Evolutionary conservation across 2,113 vertebrate genomes (phyloP).

Genomic region (Edolisoma coerulescens): DNA sequence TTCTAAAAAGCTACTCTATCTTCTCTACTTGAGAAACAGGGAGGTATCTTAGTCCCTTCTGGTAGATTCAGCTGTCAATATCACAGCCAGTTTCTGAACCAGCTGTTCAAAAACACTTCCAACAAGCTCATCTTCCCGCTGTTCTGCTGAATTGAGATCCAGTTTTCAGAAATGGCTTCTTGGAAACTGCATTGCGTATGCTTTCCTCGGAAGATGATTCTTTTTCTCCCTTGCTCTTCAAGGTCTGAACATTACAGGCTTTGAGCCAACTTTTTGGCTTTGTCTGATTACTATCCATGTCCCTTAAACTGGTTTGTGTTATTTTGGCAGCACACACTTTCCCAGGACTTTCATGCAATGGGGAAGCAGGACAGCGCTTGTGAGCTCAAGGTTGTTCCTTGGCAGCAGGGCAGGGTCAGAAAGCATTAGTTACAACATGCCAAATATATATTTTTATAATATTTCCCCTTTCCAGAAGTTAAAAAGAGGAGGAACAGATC

Average conservation of each 20-base stretch:
- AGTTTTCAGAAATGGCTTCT: not conserved
- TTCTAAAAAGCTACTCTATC: not conserved
- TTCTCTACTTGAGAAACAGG: not conserved
- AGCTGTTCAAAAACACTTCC: conserved; percentile 30
- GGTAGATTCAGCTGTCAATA: conserved; percentile 33
- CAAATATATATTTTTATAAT: not conserved
- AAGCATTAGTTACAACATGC: not conserved
- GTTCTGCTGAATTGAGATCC: not conserved
- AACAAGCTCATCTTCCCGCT: not conserved
- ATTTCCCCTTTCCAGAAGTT: not conserved
- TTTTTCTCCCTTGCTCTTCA: not conserved
- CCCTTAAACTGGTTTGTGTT: not conserved
- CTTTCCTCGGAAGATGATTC: not conserved
- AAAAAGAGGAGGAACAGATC: not conserved
- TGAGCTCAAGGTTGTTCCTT: not conserved
- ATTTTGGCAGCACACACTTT: not conserved
- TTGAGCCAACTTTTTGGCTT: not conserved
- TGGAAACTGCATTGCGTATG: not conserved
- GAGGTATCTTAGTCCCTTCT: conserved; percentile 18
- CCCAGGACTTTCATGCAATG: not conserved
- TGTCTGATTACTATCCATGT: not conserved
- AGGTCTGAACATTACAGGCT: not conserved
- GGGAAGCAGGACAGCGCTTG: not conserved
- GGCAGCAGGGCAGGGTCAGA: not conserved
- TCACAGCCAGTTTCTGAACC: conserved; percentile 2